Percentiles rank a stretch among this genome's conserved stretches.
phyloP scores from a whole-genome alignment of 2,113 vertebrate species.

The Anarrhichthys ocellatus region DNA sequence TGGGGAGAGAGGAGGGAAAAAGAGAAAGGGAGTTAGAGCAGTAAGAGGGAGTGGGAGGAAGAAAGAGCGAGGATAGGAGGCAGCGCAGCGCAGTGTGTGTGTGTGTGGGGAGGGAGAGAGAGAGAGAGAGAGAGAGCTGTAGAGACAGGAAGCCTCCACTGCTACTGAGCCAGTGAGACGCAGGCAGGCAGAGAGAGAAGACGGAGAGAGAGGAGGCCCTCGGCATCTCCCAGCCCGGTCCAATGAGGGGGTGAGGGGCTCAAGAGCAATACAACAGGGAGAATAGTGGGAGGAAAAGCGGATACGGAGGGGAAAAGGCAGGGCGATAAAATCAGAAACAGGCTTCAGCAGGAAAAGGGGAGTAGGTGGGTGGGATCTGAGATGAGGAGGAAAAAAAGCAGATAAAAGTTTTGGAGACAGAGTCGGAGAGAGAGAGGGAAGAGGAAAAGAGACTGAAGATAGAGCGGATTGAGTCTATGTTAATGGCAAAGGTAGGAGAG shows the following conservation, averaged over 20 bases:
- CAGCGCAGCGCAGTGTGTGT: conserved; percentile 73
- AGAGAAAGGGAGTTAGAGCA: conserved; percentile 74
- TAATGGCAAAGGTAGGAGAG: conserved; percentile 70
- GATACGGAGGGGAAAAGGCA: conserved; percentile 38
- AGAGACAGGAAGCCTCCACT: conserved; percentile 74
- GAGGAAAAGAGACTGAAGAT: conserved; percentile 34
- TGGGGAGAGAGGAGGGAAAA: conserved; percentile 65
- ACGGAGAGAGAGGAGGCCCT: conserved; percentile 55
- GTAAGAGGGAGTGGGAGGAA: conserved; percentile 77
- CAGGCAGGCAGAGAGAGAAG: conserved; percentile 68
- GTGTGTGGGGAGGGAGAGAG: conserved; percentile 8
- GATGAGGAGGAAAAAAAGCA: conserved; percentile 38
- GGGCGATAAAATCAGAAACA: conserved; percentile 57
- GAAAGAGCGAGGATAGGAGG: conserved; percentile 77
- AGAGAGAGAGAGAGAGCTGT: conserved; percentile 56
- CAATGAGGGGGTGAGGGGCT: conserved; percentile 62
- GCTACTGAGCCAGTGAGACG: conserved; percentile 73
- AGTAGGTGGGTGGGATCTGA: conserved; percentile 49
- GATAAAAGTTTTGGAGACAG: conserved; percentile 75
- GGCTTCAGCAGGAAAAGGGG: conserved; percentile 41
- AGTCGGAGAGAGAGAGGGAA: conserved; percentile 36
- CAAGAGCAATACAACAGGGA: conserved; percentile 52
- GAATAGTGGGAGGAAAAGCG: conserved; percentile 59
- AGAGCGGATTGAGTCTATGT: conserved; percentile 48
- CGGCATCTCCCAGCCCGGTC: conserved; percentile 57